These are phyloP conservation scores for Drosophila saltans DNA, from an alignment of 1,140 invertebrate species.

Conservation along the genomic window DNA sequence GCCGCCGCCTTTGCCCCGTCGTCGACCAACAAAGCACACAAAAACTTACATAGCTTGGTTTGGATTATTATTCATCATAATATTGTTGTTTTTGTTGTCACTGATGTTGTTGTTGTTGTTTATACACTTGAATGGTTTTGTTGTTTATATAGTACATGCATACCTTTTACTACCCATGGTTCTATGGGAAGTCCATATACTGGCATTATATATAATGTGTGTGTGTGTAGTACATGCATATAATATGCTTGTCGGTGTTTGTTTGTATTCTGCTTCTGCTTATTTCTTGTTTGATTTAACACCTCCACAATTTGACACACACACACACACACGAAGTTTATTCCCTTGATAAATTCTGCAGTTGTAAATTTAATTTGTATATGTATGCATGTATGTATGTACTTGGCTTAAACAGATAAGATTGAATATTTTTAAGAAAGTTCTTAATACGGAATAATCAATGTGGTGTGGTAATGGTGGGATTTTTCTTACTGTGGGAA, in stretches of 20 bases:
- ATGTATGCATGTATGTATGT: background rate
- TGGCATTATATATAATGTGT: background rate
- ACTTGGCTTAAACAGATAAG: constrained; percentile 5
- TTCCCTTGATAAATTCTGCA: constrained; percentile 17
- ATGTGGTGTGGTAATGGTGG: background rate
- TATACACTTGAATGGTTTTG: constrained; percentile 53
- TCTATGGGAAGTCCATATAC: too few species aligned
- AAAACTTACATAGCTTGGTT: constrained; percentile 16
- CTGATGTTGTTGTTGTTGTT: constrained; percentile 22
- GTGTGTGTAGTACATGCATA: constrained; percentile 49
- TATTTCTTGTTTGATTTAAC: constrained; percentile 62
- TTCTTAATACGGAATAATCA: constrained; percentile 1
- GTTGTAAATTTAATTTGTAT: constrained; percentile 23
- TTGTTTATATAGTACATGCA: constrained; percentile 43
- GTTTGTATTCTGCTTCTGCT: constrained; percentile 18
- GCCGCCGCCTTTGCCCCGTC: background rate
- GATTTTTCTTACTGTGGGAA: too few species aligned
- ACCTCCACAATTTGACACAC: constrained; percentile 34
- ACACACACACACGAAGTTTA: background rate
- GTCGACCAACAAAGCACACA: constrained; percentile 6
- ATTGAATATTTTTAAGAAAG: background rate
- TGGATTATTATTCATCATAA: constrained; percentile 8
- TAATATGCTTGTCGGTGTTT: too few species aligned
- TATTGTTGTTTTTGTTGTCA: constrained; percentile 5
- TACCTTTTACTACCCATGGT: constrained; percentile 4